phyloP scores from a whole-genome alignment of 2,888 invertebrate species.

The Ligdia adustata region DNA sequence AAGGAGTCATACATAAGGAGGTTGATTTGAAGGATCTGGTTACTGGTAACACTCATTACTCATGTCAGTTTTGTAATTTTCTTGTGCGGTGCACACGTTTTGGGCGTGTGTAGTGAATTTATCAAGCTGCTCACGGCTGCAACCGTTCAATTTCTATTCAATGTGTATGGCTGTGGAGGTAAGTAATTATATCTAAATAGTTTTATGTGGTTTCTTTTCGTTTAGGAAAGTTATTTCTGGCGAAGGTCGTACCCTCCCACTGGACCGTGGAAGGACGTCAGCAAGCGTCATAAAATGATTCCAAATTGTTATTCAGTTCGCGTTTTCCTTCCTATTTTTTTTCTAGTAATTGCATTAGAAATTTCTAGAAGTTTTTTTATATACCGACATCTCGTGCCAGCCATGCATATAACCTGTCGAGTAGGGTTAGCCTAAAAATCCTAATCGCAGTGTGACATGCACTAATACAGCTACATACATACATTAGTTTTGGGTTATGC shows the following conservation, averaged over 20 bases:
- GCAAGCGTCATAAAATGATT: slow-evolving; percentile 62
- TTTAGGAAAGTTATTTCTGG: slow-evolving; percentile 28
- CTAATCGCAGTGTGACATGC: no score
- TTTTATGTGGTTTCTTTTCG: not conserved
- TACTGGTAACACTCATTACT: slow-evolving; percentile 43
- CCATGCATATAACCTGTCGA: not conserved
- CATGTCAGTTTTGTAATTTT: slow-evolving; percentile 62
- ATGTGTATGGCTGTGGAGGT: slow-evolving; percentile 95
- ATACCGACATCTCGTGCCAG: no score
- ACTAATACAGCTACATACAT: no score
- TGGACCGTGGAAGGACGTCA: slow-evolving; percentile 57
- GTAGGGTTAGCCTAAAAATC: not conserved
- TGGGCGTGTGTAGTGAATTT: slow-evolving; percentile 78
- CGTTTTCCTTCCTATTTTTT: slow-evolving; percentile 41
- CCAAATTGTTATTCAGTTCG: slow-evolving; percentile 49
- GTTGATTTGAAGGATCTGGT: no score
- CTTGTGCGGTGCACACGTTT: slow-evolving; percentile 80
- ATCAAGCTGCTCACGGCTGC: slow-evolving; percentile 82
- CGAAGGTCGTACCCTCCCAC: slow-evolving; percentile 67
- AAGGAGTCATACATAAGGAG: no score
- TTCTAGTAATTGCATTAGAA: slow-evolving; percentile 24
- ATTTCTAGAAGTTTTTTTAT: no score
- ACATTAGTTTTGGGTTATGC: no score
- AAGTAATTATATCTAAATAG: slow-evolving; percentile 64
- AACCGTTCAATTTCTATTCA: slow-evolving; percentile 86